Evolutionary conservation across 2,797 vertebrate species (phyloP).

Genomic region (Epinephelus malabaricus): DNA sequence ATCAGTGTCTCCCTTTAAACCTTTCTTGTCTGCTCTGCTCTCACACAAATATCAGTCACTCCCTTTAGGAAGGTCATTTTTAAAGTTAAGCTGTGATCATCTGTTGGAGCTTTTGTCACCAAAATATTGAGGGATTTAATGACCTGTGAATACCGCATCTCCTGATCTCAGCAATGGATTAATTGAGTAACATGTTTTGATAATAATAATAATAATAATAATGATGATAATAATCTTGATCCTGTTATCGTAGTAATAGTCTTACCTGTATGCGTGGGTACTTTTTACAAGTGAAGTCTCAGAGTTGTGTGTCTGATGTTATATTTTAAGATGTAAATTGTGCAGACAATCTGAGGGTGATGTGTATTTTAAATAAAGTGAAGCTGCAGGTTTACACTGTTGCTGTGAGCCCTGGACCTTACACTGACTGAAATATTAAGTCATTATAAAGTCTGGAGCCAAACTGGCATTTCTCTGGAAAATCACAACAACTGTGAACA

Average conservation of each 20-base stretch:
- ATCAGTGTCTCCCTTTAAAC: slow-evolving; percentile 1
- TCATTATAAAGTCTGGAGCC: neutral
- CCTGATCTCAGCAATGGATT: neutral
- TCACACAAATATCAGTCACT: neutral
- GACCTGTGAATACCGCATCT: neutral
- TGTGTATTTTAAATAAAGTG: neutral
- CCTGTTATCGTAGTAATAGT: neutral
- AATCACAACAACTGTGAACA: too few relatives aligned
- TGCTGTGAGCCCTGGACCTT: too few relatives aligned
- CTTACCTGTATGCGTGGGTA: neutral
- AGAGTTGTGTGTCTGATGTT: neutral
- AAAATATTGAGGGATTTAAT: neutral
- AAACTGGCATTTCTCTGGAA: neutral
- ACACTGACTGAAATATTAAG: neutral
- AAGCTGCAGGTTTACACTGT: neutral
- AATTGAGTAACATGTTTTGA: neutral
- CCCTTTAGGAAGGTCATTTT: neutral
- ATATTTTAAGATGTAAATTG: neutral
- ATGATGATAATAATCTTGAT: neutral
- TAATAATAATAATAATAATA: too few relatives aligned
- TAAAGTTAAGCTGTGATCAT: neutral
- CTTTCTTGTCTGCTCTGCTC: neutral
- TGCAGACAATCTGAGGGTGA: neutral
- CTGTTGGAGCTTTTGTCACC: neutral
- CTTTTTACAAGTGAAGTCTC: neutral